Evolutionary conservation across 1,140 invertebrate species (phyloP).

Genomic region (Apis laboriosa): DNA sequence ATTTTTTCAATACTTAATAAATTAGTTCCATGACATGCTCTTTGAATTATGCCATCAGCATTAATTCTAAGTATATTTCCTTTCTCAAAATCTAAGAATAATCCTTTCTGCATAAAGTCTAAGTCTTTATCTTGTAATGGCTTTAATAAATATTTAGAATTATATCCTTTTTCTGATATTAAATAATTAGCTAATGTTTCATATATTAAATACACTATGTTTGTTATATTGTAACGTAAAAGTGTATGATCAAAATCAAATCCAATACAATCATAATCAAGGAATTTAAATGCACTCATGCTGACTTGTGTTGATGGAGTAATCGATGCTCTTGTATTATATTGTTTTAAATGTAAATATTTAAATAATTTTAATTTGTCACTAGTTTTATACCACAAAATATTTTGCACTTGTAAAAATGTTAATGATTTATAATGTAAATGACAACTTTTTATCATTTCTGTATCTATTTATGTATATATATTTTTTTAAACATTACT

Average conservation of each 20-base stretch:
- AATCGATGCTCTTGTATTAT: conserved; percentile 5
- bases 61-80: conserved; percentile 88
- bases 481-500: background rate
- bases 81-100: conserved; percentile 87
- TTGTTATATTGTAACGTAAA: conserved; percentile 85
- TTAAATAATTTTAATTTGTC: conserved; percentile 4
- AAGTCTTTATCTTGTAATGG: conserved; percentile 81
- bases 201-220: conserved; percentile 85
- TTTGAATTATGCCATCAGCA: conserved; percentile 84
- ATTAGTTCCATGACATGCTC: conserved; percentile 87
- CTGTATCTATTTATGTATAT: background rate
- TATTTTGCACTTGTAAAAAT: background rate
- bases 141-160: conserved; percentile 79
- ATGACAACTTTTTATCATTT: conserved; percentile 24
- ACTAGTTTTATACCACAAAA: background rate
- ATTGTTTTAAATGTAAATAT: conserved; percentile 7
- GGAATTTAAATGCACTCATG: conserved; percentile 81
- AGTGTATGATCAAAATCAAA: conserved; percentile 92
- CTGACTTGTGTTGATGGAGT: conserved; percentile 28
- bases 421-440: background rate
- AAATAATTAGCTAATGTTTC: conserved; percentile 84
- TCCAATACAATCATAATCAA: conserved; percentile 89
- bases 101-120: conserved; percentile 88
- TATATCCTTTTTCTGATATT: conserved; percentile 84
- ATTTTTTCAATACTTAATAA: conserved; percentile 83